Conservation (phyloP, 2,113 vertebrate species). For the Podarcis muralis region DNA sequence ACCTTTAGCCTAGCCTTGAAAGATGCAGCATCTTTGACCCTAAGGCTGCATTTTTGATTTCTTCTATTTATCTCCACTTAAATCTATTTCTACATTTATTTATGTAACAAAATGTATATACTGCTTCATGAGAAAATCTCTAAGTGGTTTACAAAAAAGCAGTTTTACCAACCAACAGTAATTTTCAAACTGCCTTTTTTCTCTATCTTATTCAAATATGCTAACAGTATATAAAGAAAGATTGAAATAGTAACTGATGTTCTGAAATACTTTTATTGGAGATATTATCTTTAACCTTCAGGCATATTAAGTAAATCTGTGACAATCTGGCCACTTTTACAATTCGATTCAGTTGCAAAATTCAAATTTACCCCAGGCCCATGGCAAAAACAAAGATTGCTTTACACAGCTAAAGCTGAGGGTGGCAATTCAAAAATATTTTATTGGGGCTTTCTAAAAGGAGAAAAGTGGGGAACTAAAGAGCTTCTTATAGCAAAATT, state of each 20-base stretch:
- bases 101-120: too few species aligned
- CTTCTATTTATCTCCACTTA: not conserved
- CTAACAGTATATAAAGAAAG: not conserved
- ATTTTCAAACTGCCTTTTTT: not conserved
- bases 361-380: not conserved
- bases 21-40: too few species aligned
- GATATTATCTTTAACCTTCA: too few species aligned
- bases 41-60: not conserved
- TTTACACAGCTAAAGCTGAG: not conserved
- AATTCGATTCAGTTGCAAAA: not conserved
- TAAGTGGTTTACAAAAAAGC: too few species aligned
- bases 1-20: not conserved
- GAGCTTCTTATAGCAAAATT: too few species aligned
- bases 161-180: not conserved
- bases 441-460: not conserved
- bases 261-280: not conserved
- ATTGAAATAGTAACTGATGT: not conserved
- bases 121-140: too few species aligned
- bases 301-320: not conserved
- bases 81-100: not conserved
- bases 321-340: not conserved
- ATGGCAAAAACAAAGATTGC: not conserved
- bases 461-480: not conserved
- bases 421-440: not conserved
- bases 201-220: not conserved